Evolutionary conservation across 2,113 vertebrate genomes (phyloP).

Genomic region (Corapipo altera): DNA sequence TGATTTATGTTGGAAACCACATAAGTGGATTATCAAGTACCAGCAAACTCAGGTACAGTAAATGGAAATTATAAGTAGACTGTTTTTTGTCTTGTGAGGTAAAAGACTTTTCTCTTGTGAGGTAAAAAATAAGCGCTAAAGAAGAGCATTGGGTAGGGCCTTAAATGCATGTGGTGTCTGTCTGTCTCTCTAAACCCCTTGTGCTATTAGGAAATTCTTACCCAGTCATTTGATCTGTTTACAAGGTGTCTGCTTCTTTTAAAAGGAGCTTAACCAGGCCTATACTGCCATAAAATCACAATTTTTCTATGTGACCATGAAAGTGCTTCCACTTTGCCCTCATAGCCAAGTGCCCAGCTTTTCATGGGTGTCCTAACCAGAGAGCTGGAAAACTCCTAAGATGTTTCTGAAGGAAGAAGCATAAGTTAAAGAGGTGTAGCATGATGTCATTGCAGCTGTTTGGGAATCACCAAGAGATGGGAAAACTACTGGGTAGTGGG

Average conservation of each 20-base stretch:
- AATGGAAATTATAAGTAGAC: not conserved
- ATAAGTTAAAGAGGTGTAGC: not conserved
- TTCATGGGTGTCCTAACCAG: not conserved
- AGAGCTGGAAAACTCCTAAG: not conserved
- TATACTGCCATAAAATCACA: not conserved
- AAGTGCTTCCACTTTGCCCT: not conserved
- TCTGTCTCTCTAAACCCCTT: not conserved
- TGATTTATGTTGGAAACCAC: slow-evolving; percentile 81
- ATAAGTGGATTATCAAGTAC: slow-evolving; percentile 81
- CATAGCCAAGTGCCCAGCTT: not conserved
- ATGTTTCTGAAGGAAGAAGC: not conserved
- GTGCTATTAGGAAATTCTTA: not conserved
- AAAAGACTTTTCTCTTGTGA: not conserved
- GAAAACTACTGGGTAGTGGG: not conserved
- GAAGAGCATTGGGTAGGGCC: not conserved
- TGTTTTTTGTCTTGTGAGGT: not conserved
- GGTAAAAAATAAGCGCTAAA: not conserved
- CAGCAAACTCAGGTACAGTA: slow-evolving; percentile 78
- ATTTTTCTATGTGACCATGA: not conserved
- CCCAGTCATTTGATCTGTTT: not conserved
- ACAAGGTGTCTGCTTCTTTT: not conserved
- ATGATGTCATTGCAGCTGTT: not conserved
- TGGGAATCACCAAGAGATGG: not conserved
- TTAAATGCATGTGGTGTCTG: not conserved
- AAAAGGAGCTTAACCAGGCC: not conserved